Evolutionary conservation across 2,797 vertebrate genomes (phyloP), one percentile per base, ranked within the genome.

Genomic region (Pipistrellus nathusii): DNA sequence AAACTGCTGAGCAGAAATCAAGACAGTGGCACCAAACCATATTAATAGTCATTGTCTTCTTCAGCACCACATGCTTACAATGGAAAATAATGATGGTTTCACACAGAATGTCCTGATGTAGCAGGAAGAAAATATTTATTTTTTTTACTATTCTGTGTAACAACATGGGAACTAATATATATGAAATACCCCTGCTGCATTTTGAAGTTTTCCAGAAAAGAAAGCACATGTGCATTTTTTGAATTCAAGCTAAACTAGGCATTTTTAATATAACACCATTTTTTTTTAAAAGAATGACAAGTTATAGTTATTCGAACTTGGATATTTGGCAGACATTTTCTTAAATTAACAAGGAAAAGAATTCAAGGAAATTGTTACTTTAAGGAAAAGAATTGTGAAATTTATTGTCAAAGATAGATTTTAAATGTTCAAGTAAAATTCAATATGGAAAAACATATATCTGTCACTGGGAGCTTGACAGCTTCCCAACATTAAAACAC

Each of bases 381-480:
- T n/a, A 85, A 95, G 8, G 9, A 94, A 83, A 85, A 83, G 3
- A 44, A 18, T 20, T 77, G 12, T 85, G n/a, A 21, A 71, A 93
- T 89, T 90, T 85, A 18, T 81, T 92, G 48, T 57, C n/a, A 83
- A 23, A 17, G 41, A 57, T 38, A 80, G 38, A 88, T 88, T 94
- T 82, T 93, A 82, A 90, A 73, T 27, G 66, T 91, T 88, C 3
- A 80, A 88, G 57, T 44, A 88, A 83, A 64, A 44, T 90, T 76
- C 53, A 3, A n/a, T 20, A 85, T 82, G 80, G 15, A 77, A 91
- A 86, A 35, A 2, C 7, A 18, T 69, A 2, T 57, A 18, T 78
- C 44, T 94, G 62, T 85, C 20, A 64, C 51, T 6, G 32, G 20
- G 55, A 95, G 6, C 53, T 91, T 90, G 53, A 75, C 12, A 88